Base-by-base conservation (phyloP, 2,113 vertebrate genomes). In the Entomyzon cyanotis region DNA sequence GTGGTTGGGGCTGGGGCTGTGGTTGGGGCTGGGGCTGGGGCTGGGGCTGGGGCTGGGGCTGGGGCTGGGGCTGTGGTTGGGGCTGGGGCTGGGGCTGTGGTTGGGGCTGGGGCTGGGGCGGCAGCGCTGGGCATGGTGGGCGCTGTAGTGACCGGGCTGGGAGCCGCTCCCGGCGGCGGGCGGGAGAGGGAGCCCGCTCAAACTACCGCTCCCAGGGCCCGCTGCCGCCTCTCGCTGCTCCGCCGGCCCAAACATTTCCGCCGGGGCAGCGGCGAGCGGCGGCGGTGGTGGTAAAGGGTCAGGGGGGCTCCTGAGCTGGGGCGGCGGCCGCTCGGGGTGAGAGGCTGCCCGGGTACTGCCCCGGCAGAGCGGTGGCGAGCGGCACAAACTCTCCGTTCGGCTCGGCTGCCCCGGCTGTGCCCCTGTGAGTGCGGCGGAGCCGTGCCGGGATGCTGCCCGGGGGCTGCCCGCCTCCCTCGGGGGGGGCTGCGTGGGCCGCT, bases 131-230 rank as follows among this genome's bases (percentile, higher is more conserved):
- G 98, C 84, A 95, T 74, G 97, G 44, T 96, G 97, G 98, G 83
- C 77, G 13, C 24, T 97, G 97, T 95, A 97, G 98, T 98, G 87
- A 13, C 2, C 20, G 4, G 0, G 15, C 31, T 1, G 24, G 20
- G 18, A 52, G 69, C 60, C 33, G 5, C 18, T 59, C 33, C 31
- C 5, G 9, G 60, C 8, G 24, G 14, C 17, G 5, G 22, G 41
- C 39, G 42, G 12, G 14, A 42, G 63, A 13, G 39, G 94, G 28
- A 52, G 52, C 16, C 22, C 5, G 18, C 1, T 33, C 24, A n/a
- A 96, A 98, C 98, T 98, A 94, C 94, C 4, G 7, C 62, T 97
- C 97, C 98, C 98, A 96, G 84, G 17, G 73, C 12, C 2, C 65
- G 33, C 10, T 2, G 7, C 31, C 5, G 13, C 27, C 37, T 1